A percentile compares a stretch with the other conserved stretches of the same genome.
Evolutionary conservation across 2,113 vertebrate species (phyloP).

Genomic region (Ia io): DNA sequence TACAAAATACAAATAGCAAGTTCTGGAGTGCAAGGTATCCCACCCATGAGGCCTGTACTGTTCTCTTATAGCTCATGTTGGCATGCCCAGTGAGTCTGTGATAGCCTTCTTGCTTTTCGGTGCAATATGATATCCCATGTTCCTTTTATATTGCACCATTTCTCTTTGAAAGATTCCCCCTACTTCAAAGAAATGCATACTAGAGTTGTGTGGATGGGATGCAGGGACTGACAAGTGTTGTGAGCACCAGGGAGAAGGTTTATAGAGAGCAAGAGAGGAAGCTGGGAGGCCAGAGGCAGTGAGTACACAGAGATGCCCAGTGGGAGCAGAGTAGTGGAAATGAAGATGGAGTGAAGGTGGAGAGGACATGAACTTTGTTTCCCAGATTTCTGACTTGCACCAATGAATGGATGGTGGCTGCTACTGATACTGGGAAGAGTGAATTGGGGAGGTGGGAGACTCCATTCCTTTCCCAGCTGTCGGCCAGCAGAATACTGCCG

Average conservation of each 20-base stretch:
- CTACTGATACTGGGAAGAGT: neutral
- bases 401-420: neutral
- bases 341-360: neutral
- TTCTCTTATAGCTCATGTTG: neutral
- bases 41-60: accelerated
- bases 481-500: neutral
- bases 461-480: no score
- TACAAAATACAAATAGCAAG: neutral
- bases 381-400: neutral
- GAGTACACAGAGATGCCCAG: neutral
- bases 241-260: neutral
- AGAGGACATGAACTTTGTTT: neutral
- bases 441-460: neutral
- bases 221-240: neutral
- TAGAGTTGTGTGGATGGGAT: neutral
- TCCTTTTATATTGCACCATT: neutral
- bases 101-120: neutral
- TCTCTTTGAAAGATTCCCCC: neutral
- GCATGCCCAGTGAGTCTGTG: neutral
- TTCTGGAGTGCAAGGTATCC: neutral
- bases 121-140: neutral
- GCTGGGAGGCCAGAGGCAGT: neutral
- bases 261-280: neutral
- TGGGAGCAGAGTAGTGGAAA: neutral
- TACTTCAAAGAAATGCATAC: neutral